Conservation (phyloP, 2,113 vertebrate species). For the Myrmecophaga tridactyla region DNA sequence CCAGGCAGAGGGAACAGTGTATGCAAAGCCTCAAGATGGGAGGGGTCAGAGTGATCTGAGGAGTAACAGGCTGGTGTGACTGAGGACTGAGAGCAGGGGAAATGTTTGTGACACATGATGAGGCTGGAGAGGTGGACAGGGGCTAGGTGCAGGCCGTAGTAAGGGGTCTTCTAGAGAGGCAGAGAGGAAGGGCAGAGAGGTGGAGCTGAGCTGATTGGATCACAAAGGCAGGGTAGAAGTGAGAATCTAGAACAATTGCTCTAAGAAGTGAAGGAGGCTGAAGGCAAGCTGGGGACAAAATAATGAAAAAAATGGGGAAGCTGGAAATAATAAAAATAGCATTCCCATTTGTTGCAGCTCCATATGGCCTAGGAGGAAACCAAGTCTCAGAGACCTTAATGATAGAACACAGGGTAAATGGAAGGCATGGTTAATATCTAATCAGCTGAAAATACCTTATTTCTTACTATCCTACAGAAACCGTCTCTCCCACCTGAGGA, state of each 20-base stretch:
- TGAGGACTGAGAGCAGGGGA: neutral
- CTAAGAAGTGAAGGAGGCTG: neutral
- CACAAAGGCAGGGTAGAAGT: neutral
- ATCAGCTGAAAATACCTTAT: neutral
- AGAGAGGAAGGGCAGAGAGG: neutral
- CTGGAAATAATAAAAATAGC: neutral
- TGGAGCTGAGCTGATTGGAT: neutral
- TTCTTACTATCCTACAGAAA: neutral
- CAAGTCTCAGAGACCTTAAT: neutral
- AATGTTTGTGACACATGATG: neutral
- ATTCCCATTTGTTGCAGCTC: neutral
- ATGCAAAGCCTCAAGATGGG: neutral
- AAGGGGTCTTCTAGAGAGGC: neutral
- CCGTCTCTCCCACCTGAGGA: neutral
- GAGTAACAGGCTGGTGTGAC: neutral
- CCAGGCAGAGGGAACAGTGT: neutral
- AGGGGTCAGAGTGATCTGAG: neutral
- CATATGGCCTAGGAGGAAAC: neutral
- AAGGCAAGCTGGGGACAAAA: neutral
- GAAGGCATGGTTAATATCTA: neutral
- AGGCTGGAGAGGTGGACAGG: neutral
- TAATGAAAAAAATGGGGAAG: neutral
- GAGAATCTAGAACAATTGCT: neutral
- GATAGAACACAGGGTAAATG: neutral
- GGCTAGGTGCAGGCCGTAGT: too few species aligned